Evolutionary conservation across 2,888 invertebrate genomes (phyloP), one percentile per base, ranked within the genome.

Genomic region (Calliphora vomitoria): DNA sequence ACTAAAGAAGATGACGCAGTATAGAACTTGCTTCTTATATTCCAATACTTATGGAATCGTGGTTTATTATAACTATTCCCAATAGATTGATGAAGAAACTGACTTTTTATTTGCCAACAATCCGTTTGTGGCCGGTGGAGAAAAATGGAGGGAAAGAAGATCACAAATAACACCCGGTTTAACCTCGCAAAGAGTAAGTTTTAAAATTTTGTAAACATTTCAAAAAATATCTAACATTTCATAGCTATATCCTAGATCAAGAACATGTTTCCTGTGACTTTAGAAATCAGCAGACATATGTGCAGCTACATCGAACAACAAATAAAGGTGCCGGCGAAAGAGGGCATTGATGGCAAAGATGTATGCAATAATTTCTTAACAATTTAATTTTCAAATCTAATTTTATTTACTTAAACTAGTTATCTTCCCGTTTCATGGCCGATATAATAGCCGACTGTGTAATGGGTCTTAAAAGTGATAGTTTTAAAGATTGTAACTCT

Each of bases 121-220:
- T 92, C 94, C 94, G 0, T 94, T 95, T 87, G 88, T 92, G 1
- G 88, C 95, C 35, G 93, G 91, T 11, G 94, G 94, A 3, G 91
- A 93, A 6, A 91, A 93, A 87, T 95, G 95, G 95, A 94, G 94
- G 87, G 91, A 93, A 5, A 90, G 94, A 1, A 93, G 95, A 13
- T 90, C 92, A 0, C 94, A 94, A 89, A 90, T 95, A 18, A 94
- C 94, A 0, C 94, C 95, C 0, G 94, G 94, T 8, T 94, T 95
- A 53, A 94, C 95, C 0, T 91, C 93, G 2, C 94, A 93, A 71
- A 94, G 95, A 87, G 94, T 94, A 92, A 82, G 88, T 85, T 64
- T 58, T n/a, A 4, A 35, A 18, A 58, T 58, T n/a, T 41, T 4
- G 18, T 85, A 4, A 6, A 35, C 4, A 35, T 35, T 35, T n/a